Percentiles rank a stretch among this genome's conserved stretches.
These are phyloP conservation scores for Neofelis nebulosa DNA, from an alignment of 2,113 vertebrate species.

Conservation along the genomic window DNA sequence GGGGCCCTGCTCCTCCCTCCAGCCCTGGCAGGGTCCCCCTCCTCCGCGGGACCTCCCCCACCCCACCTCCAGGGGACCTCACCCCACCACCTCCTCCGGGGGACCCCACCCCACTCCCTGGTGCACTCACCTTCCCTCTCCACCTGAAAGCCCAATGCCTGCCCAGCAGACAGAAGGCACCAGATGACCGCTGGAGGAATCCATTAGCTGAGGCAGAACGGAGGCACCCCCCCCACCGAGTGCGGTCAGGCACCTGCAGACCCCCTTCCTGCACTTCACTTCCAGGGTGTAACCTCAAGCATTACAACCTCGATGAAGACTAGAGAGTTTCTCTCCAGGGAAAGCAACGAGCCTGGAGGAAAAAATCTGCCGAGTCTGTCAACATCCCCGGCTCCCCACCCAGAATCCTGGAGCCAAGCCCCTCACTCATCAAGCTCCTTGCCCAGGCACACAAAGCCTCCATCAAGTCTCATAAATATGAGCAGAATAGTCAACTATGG, in stretches of 20 bases:
- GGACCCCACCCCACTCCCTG: not conserved
- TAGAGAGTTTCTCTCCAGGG: not conserved
- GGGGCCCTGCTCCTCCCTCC: too few species aligned
- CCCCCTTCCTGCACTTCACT: not conserved
- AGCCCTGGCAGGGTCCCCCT: not conserved
- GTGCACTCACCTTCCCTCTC: not conserved
- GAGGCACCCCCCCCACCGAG: fast-evolving
- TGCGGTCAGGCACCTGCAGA: too few species aligned
- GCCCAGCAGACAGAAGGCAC: not conserved
- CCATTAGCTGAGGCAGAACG: not conserved
- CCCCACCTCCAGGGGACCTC: not conserved
- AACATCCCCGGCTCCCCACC: not conserved
- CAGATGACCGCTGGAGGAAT: too few species aligned
- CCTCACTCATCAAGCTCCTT: too few species aligned
- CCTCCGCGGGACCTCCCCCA: not conserved
- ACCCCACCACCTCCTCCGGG: too few species aligned
- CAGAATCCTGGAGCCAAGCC: not conserved
- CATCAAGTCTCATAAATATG: fast-evolving
- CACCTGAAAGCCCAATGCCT: too few species aligned
- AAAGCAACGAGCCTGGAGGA: not conserved
- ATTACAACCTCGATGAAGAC: not conserved
- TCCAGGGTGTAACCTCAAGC: not conserved
- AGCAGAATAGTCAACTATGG: too few species aligned
- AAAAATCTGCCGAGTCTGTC: not conserved
- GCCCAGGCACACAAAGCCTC: not conserved